Evolutionary conservation across 2,797 vertebrate genomes (phyloP).

Genomic region (Ispidina picta): DNA sequence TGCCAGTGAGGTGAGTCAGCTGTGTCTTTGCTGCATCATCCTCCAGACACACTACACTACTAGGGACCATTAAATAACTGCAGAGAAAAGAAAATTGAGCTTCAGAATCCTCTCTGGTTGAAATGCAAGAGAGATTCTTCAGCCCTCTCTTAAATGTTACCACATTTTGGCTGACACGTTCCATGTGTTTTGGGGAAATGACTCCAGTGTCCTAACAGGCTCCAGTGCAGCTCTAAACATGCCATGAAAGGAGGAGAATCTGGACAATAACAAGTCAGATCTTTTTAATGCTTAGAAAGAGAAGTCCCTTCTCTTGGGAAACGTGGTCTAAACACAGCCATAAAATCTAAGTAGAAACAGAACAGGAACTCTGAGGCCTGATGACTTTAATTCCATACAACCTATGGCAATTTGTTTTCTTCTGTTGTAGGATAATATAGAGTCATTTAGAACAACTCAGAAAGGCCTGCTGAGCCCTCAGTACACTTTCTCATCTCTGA

Average conservation of each 20-base stretch:
- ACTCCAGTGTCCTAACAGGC: not conserved
- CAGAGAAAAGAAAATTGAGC: not conserved
- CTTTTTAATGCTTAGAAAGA: not conserved
- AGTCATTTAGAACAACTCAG: not conserved
- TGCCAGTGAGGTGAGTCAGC: constrained; percentile 32
- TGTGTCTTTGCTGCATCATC: constrained; percentile 8
- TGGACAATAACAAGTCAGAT: not conserved
- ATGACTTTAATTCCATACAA: not conserved
- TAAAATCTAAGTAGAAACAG: not conserved
- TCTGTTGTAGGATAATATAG: not conserved
- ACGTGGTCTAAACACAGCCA: not conserved
- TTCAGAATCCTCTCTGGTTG: not conserved
- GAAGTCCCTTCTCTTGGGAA: not conserved
- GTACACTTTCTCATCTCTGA: not conserved
- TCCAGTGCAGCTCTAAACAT: not conserved
- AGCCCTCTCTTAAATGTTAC: not conserved
- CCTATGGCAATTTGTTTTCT: not conserved
- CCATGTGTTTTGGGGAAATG: not conserved
- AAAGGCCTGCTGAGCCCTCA: not conserved
- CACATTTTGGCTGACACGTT: not conserved
- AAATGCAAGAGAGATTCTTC: not conserved
- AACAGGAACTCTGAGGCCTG: not conserved
- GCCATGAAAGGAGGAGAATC: not conserved
- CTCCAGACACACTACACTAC: not conserved
- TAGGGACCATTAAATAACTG: not conserved